Base-by-base conservation (phyloP, 1,140 invertebrate genomes). In the Planococcus citri region DNA sequence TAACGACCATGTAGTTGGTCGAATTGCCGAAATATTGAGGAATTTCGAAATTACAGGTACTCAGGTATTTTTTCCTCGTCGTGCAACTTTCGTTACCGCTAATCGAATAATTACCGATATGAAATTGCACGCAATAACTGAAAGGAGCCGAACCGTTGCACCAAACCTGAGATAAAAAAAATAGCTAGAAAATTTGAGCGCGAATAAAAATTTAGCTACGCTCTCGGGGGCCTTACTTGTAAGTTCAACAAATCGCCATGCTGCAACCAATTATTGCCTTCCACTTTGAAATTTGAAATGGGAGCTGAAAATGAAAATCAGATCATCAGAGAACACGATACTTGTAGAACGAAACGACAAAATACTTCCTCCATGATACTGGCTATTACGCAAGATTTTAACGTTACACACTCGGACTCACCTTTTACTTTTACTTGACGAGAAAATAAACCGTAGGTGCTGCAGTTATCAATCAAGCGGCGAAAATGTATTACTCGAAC, bases 81-180 rank as follows among this genome's bases (percentile, higher is more conserved):
- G 73, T 69, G 73, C 89, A 91, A 0, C 85, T 88, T 77, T 91
- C 88, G 73, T 90, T 89, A 24, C 89, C 89, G 0, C 88, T 91
- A 0, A 85, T 76, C 76, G 91, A 92, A 74, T 91, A 90, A 20
- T 83, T 81, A 0, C 88, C 89, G 73, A 75, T 69, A 73, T 81
- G 78, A 72, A 85, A 84, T 38, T 82, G 73, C 29, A 85, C 78
- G 75, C 88, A 91, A 75, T 86, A 86, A 24, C 79, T 71, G 73
- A 88, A 89, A 0, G 87, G 86, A 4, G 82, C 79, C 0, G 88
- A 85, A 0, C 90, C 90, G 51, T 84, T 83, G 73, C 88, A 92
- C 33, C 27, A 71, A 0, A 76, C 72, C 72, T 73, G 68, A 37
- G 41, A 17, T 37, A 22, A 51, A n/a, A n/a, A 17, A 70, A 9